A percentile compares a stretch with the other conserved stretches of the same genome.
phyloP scores from a whole-genome alignment of 2,113 vertebrate genomes.

The Labeo rohita region DNA sequence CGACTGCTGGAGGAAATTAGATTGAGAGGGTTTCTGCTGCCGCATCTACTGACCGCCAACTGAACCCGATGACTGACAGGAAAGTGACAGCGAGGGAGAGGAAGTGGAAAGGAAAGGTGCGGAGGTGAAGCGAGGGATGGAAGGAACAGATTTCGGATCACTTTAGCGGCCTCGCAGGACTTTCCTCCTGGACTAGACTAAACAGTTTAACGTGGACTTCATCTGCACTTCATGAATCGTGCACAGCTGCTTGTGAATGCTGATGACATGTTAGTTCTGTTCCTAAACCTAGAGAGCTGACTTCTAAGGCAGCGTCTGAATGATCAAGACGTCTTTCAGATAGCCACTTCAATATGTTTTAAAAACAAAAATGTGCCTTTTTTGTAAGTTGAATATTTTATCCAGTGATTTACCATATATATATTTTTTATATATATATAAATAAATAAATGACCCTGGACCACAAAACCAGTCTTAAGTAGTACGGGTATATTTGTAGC shows the following conservation, averaged over 20 bases:
- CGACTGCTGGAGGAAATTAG: slow-evolving; percentile 32
- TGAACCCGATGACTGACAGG: slow-evolving; percentile 47
- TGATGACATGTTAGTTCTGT: not conserved
- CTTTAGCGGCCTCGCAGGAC: not conserved
- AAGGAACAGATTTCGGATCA: not conserved
- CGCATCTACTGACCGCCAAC: slow-evolving; percentile 37
- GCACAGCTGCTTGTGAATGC: not conserved
- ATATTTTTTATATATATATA: no score
- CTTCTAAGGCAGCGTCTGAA: not conserved
- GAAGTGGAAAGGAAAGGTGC: not conserved
- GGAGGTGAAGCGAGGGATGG: not conserved
- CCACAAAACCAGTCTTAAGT: no score
- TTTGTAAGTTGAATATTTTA: no score
- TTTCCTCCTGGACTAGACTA: slow-evolving; percentile 2
- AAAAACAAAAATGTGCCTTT: no score
- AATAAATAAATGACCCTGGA: no score
- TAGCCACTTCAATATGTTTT: no score
- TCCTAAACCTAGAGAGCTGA: not conserved
- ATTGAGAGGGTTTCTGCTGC: slow-evolving; percentile 34
- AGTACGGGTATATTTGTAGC: no score
- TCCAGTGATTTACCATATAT: no score
- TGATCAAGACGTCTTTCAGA: not conserved
- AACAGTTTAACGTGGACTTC: not conserved
- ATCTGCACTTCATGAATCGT: not conserved
- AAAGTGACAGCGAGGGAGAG: slow-evolving; percentile 42